Base-by-base conservation (phyloP, 1,140 invertebrate species). In the Nephotettix cincticeps region DNA sequence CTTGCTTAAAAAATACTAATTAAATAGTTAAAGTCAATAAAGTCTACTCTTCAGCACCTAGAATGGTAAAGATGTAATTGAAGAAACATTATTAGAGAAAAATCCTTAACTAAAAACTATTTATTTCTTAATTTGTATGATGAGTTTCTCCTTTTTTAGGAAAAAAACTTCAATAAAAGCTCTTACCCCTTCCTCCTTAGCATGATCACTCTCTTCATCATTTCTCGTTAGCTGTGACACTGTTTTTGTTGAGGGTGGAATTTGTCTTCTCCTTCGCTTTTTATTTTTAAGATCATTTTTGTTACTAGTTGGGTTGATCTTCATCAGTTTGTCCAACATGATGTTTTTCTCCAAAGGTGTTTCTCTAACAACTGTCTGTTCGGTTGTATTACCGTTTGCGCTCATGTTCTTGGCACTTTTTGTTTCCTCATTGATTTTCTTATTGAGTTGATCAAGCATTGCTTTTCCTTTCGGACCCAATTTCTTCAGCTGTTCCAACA, bases 131-230 rank as follows among this genome's bases (percentile, higher is more conserved):
- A n/a, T n/a, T n/a, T n/a, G n/a, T n/a, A n/a, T n/a, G n/a, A n/a
- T n/a, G n/a, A 36, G 32, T 36, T 36, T 36, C 14, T 6, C 32
- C 4, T n/a, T 36, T 36, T 36, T 36, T 6, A 14, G 14, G 14
- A 36, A 36, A 36, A 6, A 36, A 36, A 36, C 14, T 36, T 36
- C 14, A 36, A 36, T 36, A 14, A 36, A 36, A n/a, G n/a, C 32
- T 36, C 4, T 36, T 36, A 36, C 32, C 32, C 32, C 88, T 78
- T 89, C 86, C 79, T 90, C 88, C 40, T 85, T 77, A 0, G 84
- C 88, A 30, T 81, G 82, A 75, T 90, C 83, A 43, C 84, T 83
- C 0, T 86, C 84, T 69, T 86, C 85, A 61, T 89, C 88, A 36
- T 88, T 81, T 72, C 84, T 80, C 54, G 83, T 86, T 0, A 88